Evolutionary conservation across 2,797 vertebrate genomes (phyloP).

Genomic region (Nyctalus aviator): DNA sequence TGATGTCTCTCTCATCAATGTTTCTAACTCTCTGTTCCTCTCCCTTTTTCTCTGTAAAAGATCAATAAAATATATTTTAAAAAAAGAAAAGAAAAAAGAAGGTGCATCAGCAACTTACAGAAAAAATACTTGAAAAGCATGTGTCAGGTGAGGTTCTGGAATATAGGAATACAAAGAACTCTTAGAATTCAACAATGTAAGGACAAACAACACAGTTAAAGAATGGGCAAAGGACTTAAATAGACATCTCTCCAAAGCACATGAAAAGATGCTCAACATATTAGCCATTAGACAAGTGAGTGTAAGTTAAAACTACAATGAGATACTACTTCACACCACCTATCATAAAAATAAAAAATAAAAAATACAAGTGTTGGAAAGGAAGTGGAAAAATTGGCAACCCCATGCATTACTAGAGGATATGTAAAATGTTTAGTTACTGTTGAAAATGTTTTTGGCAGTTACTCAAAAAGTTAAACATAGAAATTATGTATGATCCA

Average conservation of each 20-base stretch:
- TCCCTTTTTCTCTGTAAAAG: no score
- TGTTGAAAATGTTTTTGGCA: background rate
- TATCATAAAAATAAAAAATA: background rate
- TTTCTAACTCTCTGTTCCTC: no score
- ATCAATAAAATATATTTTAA: no score
- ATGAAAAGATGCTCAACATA: background rate
- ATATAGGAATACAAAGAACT: background rate
- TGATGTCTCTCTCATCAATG: no score
- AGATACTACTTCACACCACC: background rate
- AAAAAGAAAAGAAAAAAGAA: no score
- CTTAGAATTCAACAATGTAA: background rate
- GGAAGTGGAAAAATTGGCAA: background rate
- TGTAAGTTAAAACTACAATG: background rate
- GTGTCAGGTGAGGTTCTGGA: background rate
- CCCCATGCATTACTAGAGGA: background rate
- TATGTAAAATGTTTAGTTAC: background rate
- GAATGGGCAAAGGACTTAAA: background rate
- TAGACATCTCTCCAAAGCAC: background rate
- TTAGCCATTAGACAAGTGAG: background rate
- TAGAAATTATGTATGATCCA: background rate
- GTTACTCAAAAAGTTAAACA: background rate
- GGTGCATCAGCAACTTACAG: no score
- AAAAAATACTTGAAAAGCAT: no score
- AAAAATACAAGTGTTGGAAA: background rate
- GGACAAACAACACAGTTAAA: background rate